Percentiles rank a stretch among this genome's conserved stretches.
phyloP scores from a whole-genome alignment of 2,113 vertebrate species.

The Caracal caracal region DNA sequence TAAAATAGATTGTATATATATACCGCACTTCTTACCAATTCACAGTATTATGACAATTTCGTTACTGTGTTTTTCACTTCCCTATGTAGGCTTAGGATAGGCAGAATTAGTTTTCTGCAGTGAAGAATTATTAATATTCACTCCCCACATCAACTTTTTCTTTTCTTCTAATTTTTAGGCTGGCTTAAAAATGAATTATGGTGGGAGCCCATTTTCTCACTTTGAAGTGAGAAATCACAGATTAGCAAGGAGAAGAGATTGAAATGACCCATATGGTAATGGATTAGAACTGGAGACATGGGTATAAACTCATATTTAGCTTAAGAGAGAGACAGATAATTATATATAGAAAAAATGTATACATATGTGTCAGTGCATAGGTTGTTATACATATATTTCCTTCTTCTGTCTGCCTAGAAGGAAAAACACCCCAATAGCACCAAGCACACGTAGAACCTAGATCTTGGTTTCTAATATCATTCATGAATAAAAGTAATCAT shows the following conservation, averaged over 20 bases:
- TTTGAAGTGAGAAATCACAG: background rate
- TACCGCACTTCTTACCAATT: background rate
- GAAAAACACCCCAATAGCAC: background rate
- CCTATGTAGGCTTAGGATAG: background rate
- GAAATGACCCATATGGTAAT: background rate
- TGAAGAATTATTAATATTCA: background rate
- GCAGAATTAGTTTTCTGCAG: background rate
- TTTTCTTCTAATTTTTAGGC: background rate
- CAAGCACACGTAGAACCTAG: background rate
- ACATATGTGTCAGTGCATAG: background rate
- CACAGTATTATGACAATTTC: background rate
- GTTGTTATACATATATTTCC: background rate
- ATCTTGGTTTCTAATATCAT: background rate
- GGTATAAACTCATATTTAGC: background rate
- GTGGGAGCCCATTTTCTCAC: background rate
- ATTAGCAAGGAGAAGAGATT: background rate
- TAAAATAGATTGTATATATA: background rate
- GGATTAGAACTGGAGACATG: background rate
- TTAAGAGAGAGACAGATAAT: background rate
- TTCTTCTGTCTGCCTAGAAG: background rate
- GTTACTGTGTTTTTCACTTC: background rate
- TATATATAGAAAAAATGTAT: background rate
- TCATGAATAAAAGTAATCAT: background rate
- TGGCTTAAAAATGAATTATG: background rate
- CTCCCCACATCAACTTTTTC: background rate